Base-by-base conservation (phyloP, 92 coral and sea anemone species). In the Palythoa caribaeorum region DNA sequence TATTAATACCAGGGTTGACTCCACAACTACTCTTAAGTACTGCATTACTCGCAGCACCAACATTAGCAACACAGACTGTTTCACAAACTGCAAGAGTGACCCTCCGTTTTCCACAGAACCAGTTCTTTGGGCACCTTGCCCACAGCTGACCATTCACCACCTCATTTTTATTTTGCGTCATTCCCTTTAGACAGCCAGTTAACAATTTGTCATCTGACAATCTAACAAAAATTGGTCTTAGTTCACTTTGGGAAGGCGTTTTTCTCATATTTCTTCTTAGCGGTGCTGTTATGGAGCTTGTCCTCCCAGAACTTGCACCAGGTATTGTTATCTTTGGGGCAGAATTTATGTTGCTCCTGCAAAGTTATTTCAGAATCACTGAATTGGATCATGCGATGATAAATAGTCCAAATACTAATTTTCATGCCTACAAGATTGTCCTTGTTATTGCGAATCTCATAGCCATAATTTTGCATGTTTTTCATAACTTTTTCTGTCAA, bases 221-320 rank as follows among this genome's bases (percentile, higher is more conserved):
- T 71, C 88, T 80, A 10, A 71, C 83, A 21, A 86, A 90, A 48
- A 78, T 85, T 19, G 48, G 63, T 62, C 77, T 19, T 19, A 84
- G 79, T 54, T 89, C 19, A 84, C 73, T 70, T 89, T 77, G 28
- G 68, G 68, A 60, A 60, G 68, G n/a, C 68, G 68, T 60, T 60
- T 60, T 16, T 60, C 20, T 74, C 77, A 72, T 72, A 72, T 72
- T 35, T 72, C 37, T 35, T 70, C 77, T 72, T 60, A 60, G 68
- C 15, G 20, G 68, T 60, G 60, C 60, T 39, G 4, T 54, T 83
- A 36, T 76, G 78, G 2, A 38, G 65, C 71, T 90, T 92, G 83
- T 92, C 93, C 76, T 88, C 68, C 93, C 91, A 83, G 83, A 80
- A 90, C 52, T 88, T 88, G 63, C 92, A 91, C 91, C 92, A 91